Conservation (phyloP, 2,113 vertebrate genomes). For the Neotoma lepida region DNA sequence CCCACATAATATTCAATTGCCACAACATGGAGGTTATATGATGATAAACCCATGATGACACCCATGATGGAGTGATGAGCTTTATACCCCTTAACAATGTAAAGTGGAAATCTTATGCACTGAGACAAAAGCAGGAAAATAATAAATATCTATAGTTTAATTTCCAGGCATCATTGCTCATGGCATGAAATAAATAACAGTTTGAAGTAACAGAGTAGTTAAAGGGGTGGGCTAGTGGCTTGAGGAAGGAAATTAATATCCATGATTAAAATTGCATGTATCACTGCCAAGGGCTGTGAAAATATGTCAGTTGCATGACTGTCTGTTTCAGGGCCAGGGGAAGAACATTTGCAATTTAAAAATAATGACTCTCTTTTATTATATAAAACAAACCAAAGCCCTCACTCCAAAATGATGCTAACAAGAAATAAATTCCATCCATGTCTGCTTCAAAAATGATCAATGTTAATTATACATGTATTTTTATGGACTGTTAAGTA, state of each 20-base stretch:
- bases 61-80: neutral
- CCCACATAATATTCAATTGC: constrained; percentile 47
- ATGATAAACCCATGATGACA: constrained; percentile 35
- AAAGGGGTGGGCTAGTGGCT: constrained; percentile 19
- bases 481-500: neutral
- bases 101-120: constrained; percentile 54
- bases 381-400: constrained; percentile 38
- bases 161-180: constrained; percentile 63
- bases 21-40: neutral
- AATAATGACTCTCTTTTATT: constrained; percentile 51
- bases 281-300: constrained; percentile 54
- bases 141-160: constrained; percentile 69
- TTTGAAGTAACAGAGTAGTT: constrained; percentile 56
- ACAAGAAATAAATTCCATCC: constrained; percentile 3
- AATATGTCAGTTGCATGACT: constrained; percentile 54
- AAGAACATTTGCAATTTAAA: constrained; percentile 49
- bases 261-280: constrained; percentile 68
- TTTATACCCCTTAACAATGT: constrained; percentile 48
- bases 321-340: constrained; percentile 53
- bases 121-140: constrained; percentile 62
- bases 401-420: constrained; percentile 25
- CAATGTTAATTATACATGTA: constrained; percentile 2
- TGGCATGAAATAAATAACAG: constrained; percentile 65
- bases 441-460: constrained; percentile 53
- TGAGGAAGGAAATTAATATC: constrained; percentile 70